These are phyloP conservation scores for Drosophila dunni DNA, from an alignment of 1,140 invertebrate species.

Conservation along the genomic window DNA sequence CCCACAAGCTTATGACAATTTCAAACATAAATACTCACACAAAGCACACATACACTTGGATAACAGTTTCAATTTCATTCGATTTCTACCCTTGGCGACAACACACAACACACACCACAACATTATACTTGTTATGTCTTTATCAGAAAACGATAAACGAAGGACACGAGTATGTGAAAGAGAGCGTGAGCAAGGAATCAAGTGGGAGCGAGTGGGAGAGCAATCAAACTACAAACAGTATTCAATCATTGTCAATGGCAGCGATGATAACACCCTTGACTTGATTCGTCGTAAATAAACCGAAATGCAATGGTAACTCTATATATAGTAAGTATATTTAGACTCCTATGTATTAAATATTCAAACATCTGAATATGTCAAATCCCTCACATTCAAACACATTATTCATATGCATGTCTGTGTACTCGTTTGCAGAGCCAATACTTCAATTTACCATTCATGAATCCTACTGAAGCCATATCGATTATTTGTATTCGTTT, in stretches of 20 bases:
- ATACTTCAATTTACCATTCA: slow-evolving; percentile 8
- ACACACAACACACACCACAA: slow-evolving; percentile 29
- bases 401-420: slow-evolving; percentile 16
- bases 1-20: slow-evolving; percentile 6
- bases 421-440: slow-evolving; percentile 15
- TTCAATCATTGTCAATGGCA: slow-evolving; percentile 76
- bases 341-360: slow-evolving; percentile 44
- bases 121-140: slow-evolving; percentile 42
- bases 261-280: slow-evolving; percentile 19
- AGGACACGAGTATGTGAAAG: neutral
- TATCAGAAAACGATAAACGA: slow-evolving; percentile 42
- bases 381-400: slow-evolving; percentile 1
- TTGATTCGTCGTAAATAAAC: neutral
- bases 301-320: neutral
- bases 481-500: neutral
- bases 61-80: slow-evolving; percentile 39
- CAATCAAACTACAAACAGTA: slow-evolving; percentile 64
- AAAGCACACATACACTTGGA: slow-evolving; percentile 1
- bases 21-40: neutral
- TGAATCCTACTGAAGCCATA: slow-evolving; percentile 43
- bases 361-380: slow-evolving; percentile 40
- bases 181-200: neutral
- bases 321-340: neutral
- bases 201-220: slow-evolving; percentile 40
- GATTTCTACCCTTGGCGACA: slow-evolving; percentile 24